A percentile compares a stretch with the other conserved stretches of the same genome.
phyloP scores from a whole-genome alignment of 2,888 invertebrate genomes.

The Lissocephala sabroskyi region DNA sequence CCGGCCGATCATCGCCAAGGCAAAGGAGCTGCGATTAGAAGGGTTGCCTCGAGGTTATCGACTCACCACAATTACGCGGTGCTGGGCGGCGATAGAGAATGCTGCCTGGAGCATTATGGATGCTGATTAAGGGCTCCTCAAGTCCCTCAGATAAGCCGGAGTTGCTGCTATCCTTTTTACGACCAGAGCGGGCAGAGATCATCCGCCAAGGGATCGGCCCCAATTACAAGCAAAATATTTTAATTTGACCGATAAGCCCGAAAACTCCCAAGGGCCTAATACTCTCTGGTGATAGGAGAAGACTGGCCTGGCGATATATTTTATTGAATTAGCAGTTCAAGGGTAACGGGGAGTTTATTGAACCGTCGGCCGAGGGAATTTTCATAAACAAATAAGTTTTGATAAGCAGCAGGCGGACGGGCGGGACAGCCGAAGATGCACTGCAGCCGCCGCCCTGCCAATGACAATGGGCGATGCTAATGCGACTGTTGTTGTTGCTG shows the following conservation, averaged over 20 bases:
- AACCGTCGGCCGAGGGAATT: conserved; percentile 33
- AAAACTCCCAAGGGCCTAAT: conserved; percentile 25
- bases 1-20: too few species aligned
- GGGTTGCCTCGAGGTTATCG: conserved; percentile 39
- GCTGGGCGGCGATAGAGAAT: conserved; percentile 17
- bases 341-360: conserved; percentile 40
- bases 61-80: conserved; percentile 40
- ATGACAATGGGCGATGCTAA: too few species aligned
- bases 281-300: conserved; percentile 1
- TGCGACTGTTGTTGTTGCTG: conserved; percentile 4
- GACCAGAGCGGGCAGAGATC: too few species aligned
- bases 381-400: conserved; percentile 26
- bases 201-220: conserved; percentile 39
- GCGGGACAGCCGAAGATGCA: not conserved
- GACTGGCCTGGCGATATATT: conserved; percentile 6
- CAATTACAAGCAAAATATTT: conserved; percentile 64
- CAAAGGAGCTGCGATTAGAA: conserved; percentile 12
- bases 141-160: too few species aligned
- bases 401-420: conserved; percentile 35
- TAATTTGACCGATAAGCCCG: conserved; percentile 50
- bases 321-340: conserved; percentile 23
- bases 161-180: too few species aligned
- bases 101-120: conserved; percentile 63
- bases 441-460: too few species aligned
- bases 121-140: conserved; percentile 42